Conservation (phyloP, 2,113 vertebrate genomes). For the Corythornis madagascariensis region DNA sequence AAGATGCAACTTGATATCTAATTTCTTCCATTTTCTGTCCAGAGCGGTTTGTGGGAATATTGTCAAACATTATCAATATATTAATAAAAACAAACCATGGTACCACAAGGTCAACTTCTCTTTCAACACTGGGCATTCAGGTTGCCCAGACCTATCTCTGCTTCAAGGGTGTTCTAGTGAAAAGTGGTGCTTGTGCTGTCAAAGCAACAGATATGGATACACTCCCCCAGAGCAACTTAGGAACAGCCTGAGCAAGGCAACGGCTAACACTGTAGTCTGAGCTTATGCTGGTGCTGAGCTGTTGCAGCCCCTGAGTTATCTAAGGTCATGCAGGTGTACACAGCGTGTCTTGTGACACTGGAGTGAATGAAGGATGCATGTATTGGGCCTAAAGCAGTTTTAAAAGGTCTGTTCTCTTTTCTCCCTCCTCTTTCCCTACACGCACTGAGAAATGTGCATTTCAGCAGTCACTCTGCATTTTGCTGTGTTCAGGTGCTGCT, state of each 20-base stretch:
- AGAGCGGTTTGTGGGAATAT: neutral
- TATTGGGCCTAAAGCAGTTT: neutral
- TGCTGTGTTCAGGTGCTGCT: neutral
- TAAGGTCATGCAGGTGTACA: neutral
- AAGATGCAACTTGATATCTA: neutral
- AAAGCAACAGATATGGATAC: neutral
- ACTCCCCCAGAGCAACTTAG: neutral
- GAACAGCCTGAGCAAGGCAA: neutral
- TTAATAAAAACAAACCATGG: neutral
- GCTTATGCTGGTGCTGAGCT: neutral
- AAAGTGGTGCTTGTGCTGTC: neutral
- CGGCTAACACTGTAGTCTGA: neutral
- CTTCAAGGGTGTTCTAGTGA: neutral
- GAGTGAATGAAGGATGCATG: neutral
- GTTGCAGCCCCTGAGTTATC: neutral
- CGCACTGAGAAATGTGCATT: neutral
- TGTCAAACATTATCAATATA: neutral
- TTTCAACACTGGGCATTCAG: neutral
- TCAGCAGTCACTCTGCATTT: neutral
- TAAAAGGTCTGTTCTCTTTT: fast-evolving
- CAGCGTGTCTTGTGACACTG: neutral
- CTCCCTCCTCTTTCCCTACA: neutral
- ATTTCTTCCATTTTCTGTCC: neutral
- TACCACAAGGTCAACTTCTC: neutral
- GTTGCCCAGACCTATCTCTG: neutral